phyloP scores from a whole-genome alignment of 2,113 vertebrate species.

The Catharus fuscescens region DNA sequence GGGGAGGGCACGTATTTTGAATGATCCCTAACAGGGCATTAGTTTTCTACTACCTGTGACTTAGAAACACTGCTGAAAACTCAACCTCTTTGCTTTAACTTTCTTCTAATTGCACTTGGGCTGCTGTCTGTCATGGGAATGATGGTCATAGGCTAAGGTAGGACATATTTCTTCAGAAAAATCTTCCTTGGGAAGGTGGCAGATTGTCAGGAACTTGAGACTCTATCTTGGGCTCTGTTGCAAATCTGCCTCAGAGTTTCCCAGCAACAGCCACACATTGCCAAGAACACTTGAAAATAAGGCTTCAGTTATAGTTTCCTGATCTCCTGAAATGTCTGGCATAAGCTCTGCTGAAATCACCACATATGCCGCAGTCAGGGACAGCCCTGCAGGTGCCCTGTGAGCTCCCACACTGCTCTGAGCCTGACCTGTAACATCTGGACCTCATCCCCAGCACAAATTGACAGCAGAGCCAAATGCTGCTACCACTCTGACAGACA shows the following conservation, averaged over 20 bases:
- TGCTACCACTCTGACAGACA: background rate
- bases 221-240: background rate
- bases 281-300: background rate
- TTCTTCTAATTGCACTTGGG: background rate
- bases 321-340: background rate
- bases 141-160: background rate
- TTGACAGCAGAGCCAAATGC: background rate
- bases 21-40: background rate
- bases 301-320: background rate
- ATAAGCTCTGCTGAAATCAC: background rate
- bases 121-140: background rate
- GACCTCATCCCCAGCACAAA: background rate
- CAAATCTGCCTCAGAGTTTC: background rate
- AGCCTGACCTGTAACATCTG: background rate
- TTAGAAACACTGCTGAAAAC: background rate
- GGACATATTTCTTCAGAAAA: background rate
- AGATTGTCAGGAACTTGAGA: background rate
- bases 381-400: background rate
- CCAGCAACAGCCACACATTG: background rate
- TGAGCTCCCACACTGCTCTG: background rate
- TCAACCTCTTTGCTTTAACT: background rate
- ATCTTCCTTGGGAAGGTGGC: background rate
- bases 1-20: background rate
- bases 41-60: background rate
- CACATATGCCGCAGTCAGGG: background rate